phyloP scores from a whole-genome alignment of 2,797 vertebrate genomes.

The Austrolebias charrua region DNA sequence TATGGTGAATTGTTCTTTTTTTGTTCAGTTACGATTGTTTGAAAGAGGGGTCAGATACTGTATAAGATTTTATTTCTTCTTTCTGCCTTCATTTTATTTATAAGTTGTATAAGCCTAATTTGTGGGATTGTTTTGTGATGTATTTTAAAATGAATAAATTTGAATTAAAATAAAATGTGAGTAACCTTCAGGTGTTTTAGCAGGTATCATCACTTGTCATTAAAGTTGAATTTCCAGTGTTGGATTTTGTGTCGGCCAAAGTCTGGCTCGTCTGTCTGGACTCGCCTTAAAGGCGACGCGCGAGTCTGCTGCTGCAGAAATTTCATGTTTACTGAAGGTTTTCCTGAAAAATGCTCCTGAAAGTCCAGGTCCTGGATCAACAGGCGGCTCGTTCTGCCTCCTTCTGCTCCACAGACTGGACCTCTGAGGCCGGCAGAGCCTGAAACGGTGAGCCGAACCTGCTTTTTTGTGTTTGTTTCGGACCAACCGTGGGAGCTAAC shows the following conservation, averaged over 20 bases:
- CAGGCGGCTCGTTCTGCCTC: conserved; percentile 28
- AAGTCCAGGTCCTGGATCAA: conserved; percentile 28
- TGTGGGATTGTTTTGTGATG: no score
- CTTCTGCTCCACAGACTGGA: conserved; percentile 5
- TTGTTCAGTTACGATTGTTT: no score
- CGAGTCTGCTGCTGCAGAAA: conserved; percentile 55
- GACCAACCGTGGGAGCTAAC: conserved; percentile 29
- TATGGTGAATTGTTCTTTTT: no score
- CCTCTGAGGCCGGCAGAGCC: conserved; percentile 23
- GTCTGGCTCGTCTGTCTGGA: conserved; percentile 75
- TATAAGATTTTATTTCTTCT: no score
- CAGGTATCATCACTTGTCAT: no score
- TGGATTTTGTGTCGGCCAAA: conserved; percentile 73
- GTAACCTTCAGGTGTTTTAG: background rate
- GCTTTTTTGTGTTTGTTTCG: background rate
- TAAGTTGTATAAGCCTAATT: no score
- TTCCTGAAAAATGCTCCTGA: conserved; percentile 38
- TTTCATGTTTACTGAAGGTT: conserved; percentile 23
- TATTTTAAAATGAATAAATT: no score
- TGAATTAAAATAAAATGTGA: no score
- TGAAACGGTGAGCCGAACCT: conserved; percentile 51
- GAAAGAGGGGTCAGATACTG: no score
- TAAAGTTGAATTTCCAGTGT: background rate
- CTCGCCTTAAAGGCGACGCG: conserved; percentile 73
- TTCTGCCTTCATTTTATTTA: no score